Base-by-base conservation (phyloP, 2,888 invertebrate species). In the Aelia acuminata region DNA sequence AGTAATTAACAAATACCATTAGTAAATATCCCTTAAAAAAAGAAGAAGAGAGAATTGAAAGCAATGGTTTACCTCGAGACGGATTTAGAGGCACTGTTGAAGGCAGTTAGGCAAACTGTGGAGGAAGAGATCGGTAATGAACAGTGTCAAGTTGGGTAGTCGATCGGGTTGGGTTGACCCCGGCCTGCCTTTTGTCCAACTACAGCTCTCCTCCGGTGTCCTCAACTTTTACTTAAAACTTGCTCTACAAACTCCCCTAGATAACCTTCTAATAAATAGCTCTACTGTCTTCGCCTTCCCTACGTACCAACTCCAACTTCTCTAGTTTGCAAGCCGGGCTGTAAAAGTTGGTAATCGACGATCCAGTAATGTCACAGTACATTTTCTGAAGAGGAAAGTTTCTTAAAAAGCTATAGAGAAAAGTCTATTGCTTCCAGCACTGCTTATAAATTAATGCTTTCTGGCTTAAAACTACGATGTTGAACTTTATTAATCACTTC, bases 211-310 rank as follows among this genome's bases (percentile, higher is more conserved):
- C 80, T 11, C 43, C 43, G 43, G 18, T 39, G 43, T 22, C 80
- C 15, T 47, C 80, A 39, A 80, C 80, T 80, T 80, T 47, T 80
- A n/a, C 39, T 43, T 80, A n/a, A 39, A 47, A 80, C 43, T 43
- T 43, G 3, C n/a, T 80, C 80, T n/a, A n/a, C n/a, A n/a, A 80
- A 80, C 80, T 80, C n/a, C 43, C 43, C 43, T 80, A 70, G 63
- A 80, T 80, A 80, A 80, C 80, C 80, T 80, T 80, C 80, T 47
- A 80, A 80, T 80, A 47, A 80, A 47, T 43, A 47, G 80, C n/a
- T 43, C 35, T 3, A n/a, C 80, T 75, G 39, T 80, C 80, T 43
- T 47, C 35, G n/a, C n/a, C 35, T 13, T 80, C 11, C 35, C 63
- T 35, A 70, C 20, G 63, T 70, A 35, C 31, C 35, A 1, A 5